Evolutionary conservation across 2,888 invertebrate species (phyloP), one percentile per base, ranked within the genome.

Genomic region (Melinaea marsaeus): DNA sequence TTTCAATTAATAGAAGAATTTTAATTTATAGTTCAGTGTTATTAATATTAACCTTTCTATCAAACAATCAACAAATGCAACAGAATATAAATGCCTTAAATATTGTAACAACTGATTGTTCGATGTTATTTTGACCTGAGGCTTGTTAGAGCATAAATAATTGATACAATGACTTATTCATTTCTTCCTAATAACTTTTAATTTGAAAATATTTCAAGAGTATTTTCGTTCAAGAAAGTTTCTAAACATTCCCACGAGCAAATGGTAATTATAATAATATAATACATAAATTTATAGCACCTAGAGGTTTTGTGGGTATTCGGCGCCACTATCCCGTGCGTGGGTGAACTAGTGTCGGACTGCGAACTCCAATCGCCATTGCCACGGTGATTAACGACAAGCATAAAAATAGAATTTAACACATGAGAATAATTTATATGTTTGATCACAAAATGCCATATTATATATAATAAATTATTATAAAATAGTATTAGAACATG

Each of bases 261-360:
- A n/a, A n/a, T 11, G 6, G 51, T 51, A 51, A 51, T 51, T 51
- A 51, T 51, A 51, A 51, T 51, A 51, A 51, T 32, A 51, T 51
- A 51, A 51, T 32, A 51, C 9, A 51, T 51, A 32, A 22, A 51
- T 51, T 51, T 51, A 51, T 51, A 51, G 51, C 51, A 32, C 42
- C 32, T 51, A 11, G 22, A 32, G 51, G 32, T 22, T 51, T 32
- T 32, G 67, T 68, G 68, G 70, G 69, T 66, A 60, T 69, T 71
- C 71, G 74, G 74, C 74, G 75, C 75, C 75, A 71, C 62, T 62
- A 59, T 61, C 64, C 64, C 58, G 57, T 68, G 81, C 80, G 87
- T 88, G 84, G 88, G 88, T 76, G 86, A 78, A 83, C 86, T 73
- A 70, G 83, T 74, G 77, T 72, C 75, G 73, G 77, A 75, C 79